Evolutionary conservation across 2,797 vertebrate genomes (phyloP).

Genomic region (Phrynocephalus vlangalii): DNA sequence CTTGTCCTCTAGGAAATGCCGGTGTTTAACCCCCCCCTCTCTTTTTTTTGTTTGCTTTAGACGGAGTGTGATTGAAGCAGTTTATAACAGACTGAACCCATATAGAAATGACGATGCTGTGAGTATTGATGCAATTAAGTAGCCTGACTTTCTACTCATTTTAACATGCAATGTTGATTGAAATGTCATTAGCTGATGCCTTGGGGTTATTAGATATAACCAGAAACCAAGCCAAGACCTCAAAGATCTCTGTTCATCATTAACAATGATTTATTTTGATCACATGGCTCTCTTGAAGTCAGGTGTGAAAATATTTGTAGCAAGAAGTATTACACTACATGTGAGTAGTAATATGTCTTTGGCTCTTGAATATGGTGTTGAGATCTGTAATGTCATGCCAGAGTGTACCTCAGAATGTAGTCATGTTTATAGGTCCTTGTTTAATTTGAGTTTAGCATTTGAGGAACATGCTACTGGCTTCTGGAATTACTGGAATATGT

Average conservation of each 20-base stretch:
- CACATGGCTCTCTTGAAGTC: not conserved
- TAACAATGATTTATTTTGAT: not conserved
- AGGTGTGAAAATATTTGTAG: not conserved
- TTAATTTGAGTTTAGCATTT: not conserved
- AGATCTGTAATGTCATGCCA: not conserved
- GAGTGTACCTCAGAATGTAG: not conserved
- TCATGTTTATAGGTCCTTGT: too few relatives aligned
- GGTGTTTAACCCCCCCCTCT: slow-evolving; percentile 56
- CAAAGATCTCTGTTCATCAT: not conserved
- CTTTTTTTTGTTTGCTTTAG: slow-evolving; percentile 77
- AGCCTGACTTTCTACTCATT: slow-evolving; percentile 12
- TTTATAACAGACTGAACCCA: slow-evolving; percentile 99
- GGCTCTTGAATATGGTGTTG: not conserved
- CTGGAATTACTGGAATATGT: not conserved
- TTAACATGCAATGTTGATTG: slow-evolving; percentile 29
- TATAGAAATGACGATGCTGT: slow-evolving; percentile 99
- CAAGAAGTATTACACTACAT: not conserved
- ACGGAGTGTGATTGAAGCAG: slow-evolving; percentile 98
- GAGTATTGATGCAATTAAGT: slow-evolving; percentile 80
- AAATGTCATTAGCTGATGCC: not conserved
- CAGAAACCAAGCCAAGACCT: not conserved
- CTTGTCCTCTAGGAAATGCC: slow-evolving; percentile 8
- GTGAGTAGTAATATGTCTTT: not conserved
- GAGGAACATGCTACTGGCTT: not conserved
- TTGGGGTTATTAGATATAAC: not conserved